Base-by-base conservation (phyloP, 2,888 invertebrate genomes). In the Branchinecta sandiegonensis region DNA sequence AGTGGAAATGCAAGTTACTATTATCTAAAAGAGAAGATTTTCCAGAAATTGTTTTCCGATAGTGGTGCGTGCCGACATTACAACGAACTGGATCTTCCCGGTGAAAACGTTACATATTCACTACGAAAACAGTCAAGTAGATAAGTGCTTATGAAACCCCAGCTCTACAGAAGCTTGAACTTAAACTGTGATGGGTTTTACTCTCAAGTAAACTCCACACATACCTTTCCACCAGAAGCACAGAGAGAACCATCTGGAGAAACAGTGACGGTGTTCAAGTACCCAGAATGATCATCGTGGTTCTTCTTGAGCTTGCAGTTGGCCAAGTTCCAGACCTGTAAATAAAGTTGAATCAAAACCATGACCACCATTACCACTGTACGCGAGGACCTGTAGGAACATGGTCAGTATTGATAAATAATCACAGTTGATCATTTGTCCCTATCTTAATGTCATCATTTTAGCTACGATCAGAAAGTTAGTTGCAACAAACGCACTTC, bases 161-260 rank as follows among this genome's bases (percentile, higher is more conserved):
- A 37, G 0, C 37, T 37, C 37, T 37, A 37, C 37, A 6, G 37
- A 5, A 37, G 2, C 6, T 37, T 37, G 37, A 37, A 6, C 2
- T 6, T 37, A 37, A 37, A 6, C 6, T 37, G 37, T 2, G 37
- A 37, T 5, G 37, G 37, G 6, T 1, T 37, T 37, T 37, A 3
- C 37, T 37, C 37, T 37, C 37, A 37, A 0, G 37, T 37, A 37
- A 6, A 37, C 1, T 2, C 37, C 5, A 6, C 37, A 37, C 73
- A 72, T 77, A 84, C 85, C 80, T 96, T 96, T 77, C 96, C 99
- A 79, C 97, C 97, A 71, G 95, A 96, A n/a, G 97, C 97, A 78
- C 99, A 99, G 50, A 99, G 85, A 1, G 97, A 97, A 76, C 99
- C 99, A 81, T 99, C 99, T 74, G 99, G 99, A 66, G 96, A 96